phyloP scores from a whole-genome alignment of 2,113 vertebrate genomes.

The Sciurus niger region DNA sequence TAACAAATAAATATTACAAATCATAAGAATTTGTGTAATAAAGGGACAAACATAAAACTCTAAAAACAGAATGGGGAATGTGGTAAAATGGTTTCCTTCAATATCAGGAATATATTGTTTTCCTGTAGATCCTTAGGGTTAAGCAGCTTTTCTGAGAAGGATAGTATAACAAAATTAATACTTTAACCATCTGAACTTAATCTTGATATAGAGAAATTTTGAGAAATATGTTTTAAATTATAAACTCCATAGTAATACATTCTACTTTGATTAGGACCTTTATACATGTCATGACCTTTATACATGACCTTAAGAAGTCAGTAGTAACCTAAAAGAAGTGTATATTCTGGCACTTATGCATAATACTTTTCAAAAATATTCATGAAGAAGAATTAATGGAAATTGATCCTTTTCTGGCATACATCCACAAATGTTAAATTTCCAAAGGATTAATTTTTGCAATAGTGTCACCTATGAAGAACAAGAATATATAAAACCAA shows the following conservation, averaged over 20 bases:
- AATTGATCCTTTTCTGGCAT: not conserved
- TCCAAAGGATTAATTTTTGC: conserved; percentile 49
- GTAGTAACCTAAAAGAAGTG: conserved; percentile 17
- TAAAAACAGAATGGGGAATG: not conserved
- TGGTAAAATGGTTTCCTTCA: conserved; percentile 21
- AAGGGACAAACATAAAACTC: not conserved
- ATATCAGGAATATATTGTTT: not conserved
- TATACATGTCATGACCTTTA: not conserved
- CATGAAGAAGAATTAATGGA: not conserved
- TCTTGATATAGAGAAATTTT: not conserved
- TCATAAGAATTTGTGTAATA: not conserved
- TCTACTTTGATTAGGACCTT: not conserved
- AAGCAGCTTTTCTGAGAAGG: not conserved
- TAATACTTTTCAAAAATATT: not conserved
- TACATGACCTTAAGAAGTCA: not conserved
- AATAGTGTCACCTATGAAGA: not conserved
- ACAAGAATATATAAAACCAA: not conserved
- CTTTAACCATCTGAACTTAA: conserved; percentile 14
- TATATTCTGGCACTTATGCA: not conserved
- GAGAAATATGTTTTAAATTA: conserved; percentile 1
- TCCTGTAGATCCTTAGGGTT: not conserved
- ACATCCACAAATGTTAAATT: not conserved
- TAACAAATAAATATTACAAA: conserved; percentile 7
- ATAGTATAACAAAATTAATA: not conserved
- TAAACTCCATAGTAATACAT: not conserved